Evolutionary conservation across 2,888 invertebrate genomes (phyloP), one percentile per base, ranked within the genome.

Genomic region (Baronia brevicornis): DNA sequence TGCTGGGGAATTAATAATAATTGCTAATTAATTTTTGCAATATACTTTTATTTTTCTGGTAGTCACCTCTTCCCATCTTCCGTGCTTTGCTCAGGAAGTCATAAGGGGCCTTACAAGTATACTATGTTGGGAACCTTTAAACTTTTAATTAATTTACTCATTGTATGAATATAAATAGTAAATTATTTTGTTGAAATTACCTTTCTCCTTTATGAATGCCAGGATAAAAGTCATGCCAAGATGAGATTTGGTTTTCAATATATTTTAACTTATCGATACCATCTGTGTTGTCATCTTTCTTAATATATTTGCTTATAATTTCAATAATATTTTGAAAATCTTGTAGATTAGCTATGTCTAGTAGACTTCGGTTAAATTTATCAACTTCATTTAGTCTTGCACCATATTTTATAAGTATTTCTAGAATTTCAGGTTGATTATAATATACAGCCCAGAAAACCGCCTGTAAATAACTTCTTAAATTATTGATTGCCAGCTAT

Each of bases 371-470:
- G 22, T 75, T 72, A 39, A 77, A 64, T 39, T 74, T 69, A 62
- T 90, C 89, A 5, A 65, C 66, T 50, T 85, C 77, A 6, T 64
- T 65, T 25, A 70, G 51, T 38, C 86, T 71, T 6, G 87, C 87
- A n/a, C 84, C 85, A 26, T 73, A 60, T 8, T 79, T 60, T 29
- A 90, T 63, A 1, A 91, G 71, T 42, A 86, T 54, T 56, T 86
- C 70, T 8, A 88, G 69, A 33, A 87, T 74, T 34, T 87, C 82
- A 7, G 70, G 55, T 45, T 85, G 78, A 48, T 89, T 88, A 44
- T 79, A 78, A 44, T 84, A 75, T 5, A 84, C 85, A 27, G 90
- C 89, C 86, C 88, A 89, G 60, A 88, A 89, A 28, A 89, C 50
- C 23, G 88, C 89, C 89, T 90, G 67, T 23, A 70, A 74, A 21